Percentiles rank a stretch among this genome's conserved stretches.
phyloP scores from a whole-genome alignment of 1,140 invertebrate species.

The Dreissena rostriformis region DNA sequence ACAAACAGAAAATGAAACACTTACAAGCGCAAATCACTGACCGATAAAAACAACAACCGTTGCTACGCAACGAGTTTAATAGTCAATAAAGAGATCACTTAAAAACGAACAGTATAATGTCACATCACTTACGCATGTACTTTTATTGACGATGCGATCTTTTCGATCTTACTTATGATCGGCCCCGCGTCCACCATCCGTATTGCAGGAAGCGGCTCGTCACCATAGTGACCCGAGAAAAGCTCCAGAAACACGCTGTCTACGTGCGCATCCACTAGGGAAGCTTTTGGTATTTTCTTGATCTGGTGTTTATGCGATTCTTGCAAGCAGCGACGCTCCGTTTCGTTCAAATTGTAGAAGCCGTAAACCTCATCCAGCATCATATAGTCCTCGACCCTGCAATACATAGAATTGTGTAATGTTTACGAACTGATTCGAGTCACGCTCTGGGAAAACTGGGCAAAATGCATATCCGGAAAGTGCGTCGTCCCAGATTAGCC shows the following conservation, averaged over 20 bases:
- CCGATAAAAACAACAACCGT: no score
- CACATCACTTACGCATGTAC: no score
- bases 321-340: constrained; percentile 8
- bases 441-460: not conserved
- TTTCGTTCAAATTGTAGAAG: not conserved
- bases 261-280: constrained; percentile 14
- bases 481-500: not conserved
- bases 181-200: constrained; percentile 31
- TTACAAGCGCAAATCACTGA: no score
- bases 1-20: no score
- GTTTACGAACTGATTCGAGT: not conserved
- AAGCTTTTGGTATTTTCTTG: constrained; percentile 6
- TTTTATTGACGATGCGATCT: not conserved
- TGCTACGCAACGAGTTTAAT: no score
- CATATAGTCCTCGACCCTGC: constrained; percentile 36
- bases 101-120: no score
- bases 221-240: not conserved
- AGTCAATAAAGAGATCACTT: no score
- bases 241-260: constrained; percentile 24
- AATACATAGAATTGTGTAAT: constrained; percentile 4
- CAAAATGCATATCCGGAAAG: not conserved
- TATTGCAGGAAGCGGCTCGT: not conserved
- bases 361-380: constrained; percentile 11
- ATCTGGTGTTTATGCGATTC: constrained; percentile 22
- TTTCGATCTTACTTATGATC: constrained; percentile 29